Percentiles rank a stretch among this genome's conserved stretches.
These are phyloP conservation scores for Gryon sp. DNA, from an alignment of 1,140 invertebrate genomes.

Conservation along the genomic window DNA sequence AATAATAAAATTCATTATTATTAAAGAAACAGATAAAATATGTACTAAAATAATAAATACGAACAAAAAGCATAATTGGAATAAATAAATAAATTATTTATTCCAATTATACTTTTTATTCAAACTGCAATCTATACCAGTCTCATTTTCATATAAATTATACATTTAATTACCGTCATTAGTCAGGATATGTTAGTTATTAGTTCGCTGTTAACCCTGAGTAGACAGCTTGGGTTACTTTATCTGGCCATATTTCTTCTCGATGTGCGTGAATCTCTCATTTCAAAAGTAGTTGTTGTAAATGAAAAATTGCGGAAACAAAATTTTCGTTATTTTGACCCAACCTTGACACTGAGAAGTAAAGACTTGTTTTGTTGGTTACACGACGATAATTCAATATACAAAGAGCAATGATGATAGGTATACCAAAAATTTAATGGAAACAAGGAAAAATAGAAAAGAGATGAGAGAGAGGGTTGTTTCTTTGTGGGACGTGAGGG, in stretches of 20 bases:
- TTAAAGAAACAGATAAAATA: no score
- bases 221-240: not conserved
- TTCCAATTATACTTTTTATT: no score
- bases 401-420: no score
- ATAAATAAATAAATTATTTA: no score
- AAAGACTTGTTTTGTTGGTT: constrained; percentile 13
- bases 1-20: no score
- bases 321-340: constrained; percentile 22
- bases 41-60: no score
- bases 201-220: constrained; percentile 13
- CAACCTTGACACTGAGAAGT: constrained; percentile 38
- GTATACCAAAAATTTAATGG: no score
- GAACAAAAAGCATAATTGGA: no score
- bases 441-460: not conserved
- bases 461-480: not conserved
- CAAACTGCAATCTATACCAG: no score
- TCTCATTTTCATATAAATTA: constrained; percentile 11
- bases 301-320: constrained; percentile 33
- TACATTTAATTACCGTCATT: constrained; percentile 2
- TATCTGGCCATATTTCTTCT: constrained; percentile 6
- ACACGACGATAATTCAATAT: no score
- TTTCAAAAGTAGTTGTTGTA: constrained; percentile 8
- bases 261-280: not conserved
- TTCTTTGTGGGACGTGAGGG: constrained; percentile 14
- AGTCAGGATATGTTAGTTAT: constrained; percentile 8